Evolutionary conservation across 2,888 invertebrate species (phyloP).

Genomic region (Pseudanteris insignis): DNA sequence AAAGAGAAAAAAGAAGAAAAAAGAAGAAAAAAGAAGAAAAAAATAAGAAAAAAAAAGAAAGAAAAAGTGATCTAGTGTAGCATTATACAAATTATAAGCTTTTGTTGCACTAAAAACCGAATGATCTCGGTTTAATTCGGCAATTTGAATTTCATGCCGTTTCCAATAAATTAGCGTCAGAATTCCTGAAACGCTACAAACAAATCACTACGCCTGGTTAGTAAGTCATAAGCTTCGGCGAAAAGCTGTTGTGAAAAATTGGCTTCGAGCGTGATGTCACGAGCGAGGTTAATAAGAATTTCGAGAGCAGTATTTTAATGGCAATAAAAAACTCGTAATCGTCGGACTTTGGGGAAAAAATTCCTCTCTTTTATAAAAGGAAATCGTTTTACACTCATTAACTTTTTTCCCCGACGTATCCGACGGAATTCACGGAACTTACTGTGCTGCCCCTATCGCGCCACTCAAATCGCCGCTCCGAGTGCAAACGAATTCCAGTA

Average conservation of each 20-base stretch:
- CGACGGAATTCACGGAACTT: too few relatives aligned
- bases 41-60: too few relatives aligned
- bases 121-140: constrained; percentile 23
- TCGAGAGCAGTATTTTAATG: constrained; percentile 9
- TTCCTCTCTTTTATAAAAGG: neutral
- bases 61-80: too few relatives aligned
- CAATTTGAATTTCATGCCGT: constrained; percentile 19
- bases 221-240: constrained; percentile 23
- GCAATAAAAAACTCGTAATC: constrained; percentile 9
- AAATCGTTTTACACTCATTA: constrained; percentile 23
- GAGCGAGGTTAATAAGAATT: constrained; percentile 9
- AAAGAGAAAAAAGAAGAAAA: too few relatives aligned
- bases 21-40: too few relatives aligned
- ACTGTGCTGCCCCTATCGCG: too few relatives aligned
- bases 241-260: constrained; percentile 18
- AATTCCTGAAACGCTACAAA: neutral
- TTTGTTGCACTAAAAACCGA: constrained; percentile 13
- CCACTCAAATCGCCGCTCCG: neutral
- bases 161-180: constrained; percentile 10
- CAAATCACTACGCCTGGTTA: constrained; percentile 10
- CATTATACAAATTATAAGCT: neutral
- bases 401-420: too few relatives aligned
- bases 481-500: neutral
- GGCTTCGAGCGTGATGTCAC: constrained; percentile 1
- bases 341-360: neutral